Conservation (phyloP, 2,797 vertebrate genomes). For the Characodon lateralis region DNA sequence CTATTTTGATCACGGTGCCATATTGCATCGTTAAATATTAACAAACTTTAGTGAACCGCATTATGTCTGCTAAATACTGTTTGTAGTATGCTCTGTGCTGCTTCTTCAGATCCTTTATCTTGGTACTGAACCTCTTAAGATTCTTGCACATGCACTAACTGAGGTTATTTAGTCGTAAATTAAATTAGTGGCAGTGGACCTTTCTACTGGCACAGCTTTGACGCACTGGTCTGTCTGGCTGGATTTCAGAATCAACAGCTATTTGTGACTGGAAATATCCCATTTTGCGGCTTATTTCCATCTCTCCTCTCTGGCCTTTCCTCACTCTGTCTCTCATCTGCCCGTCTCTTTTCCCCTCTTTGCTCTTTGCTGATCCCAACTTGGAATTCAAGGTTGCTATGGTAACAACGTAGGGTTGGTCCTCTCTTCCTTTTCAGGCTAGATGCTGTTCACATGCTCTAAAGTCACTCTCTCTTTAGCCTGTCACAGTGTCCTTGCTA, state of each 20-base stretch:
- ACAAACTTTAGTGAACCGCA: slow-evolving; percentile 69
- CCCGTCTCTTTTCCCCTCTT: slow-evolving; percentile 32
- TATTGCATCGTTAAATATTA: slow-evolving; percentile 87
- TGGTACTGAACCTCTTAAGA: slow-evolving; percentile 7
- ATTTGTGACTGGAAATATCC: slow-evolving; percentile 48
- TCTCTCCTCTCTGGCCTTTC: slow-evolving; percentile 43
- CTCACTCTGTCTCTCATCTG: slow-evolving; percentile 58
- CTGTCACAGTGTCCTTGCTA: slow-evolving; percentile 36
- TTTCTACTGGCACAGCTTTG: slow-evolving; percentile 60
- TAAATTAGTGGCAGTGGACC: slow-evolving; percentile 42
- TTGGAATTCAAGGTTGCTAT: slow-evolving; percentile 84
- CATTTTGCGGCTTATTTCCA: slow-evolving; percentile 49
- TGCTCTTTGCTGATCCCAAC: slow-evolving; percentile 79
- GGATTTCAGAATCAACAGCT: slow-evolving; percentile 36
- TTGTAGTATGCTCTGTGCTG: slow-evolving; percentile 59
- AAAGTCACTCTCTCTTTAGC: slow-evolving; percentile 56
- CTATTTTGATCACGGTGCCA: slow-evolving; percentile 83
- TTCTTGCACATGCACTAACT: background rate
- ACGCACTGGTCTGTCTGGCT: slow-evolving; percentile 24
- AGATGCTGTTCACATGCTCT: slow-evolving; percentile 65
- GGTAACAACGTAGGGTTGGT: slow-evolving; percentile 81
- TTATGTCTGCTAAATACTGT: slow-evolving; percentile 76
- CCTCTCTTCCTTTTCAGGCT: slow-evolving; percentile 72
- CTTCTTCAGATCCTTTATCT: slow-evolving; percentile 37
- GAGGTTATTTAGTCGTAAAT: slow-evolving; percentile 24